Percentiles rank a stretch among this genome's conserved stretches.
These are phyloP conservation scores for Hydropotes inermis DNA, from an alignment of 2,113 vertebrate species.

Conservation along the genomic window DNA sequence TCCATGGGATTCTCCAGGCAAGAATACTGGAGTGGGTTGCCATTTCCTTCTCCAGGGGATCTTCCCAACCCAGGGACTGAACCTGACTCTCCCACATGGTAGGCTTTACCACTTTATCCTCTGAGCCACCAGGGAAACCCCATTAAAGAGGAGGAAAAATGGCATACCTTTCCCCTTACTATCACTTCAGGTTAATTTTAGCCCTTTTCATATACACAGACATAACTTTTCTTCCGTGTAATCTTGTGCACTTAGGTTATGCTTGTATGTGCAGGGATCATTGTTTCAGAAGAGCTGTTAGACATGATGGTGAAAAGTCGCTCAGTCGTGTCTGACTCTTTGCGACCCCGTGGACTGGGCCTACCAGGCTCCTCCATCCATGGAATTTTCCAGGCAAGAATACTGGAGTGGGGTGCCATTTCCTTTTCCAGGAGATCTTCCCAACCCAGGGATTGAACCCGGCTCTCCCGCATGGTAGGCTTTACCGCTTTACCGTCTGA, in stretches of 20 bases:
- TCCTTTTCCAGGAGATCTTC: neutral
- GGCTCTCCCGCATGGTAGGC: neutral
- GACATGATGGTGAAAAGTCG: neutral
- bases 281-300: neutral
- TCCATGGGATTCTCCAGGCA: no score
- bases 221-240: neutral
- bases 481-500: neutral
- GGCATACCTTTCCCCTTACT: neutral
- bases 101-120: no score
- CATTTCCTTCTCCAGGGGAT: no score
- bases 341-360: neutral
- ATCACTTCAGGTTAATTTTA: neutral
- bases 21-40: no score
- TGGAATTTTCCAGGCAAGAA: neutral
- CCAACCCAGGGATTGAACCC: neutral
- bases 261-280: accelerated
- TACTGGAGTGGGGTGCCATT: neutral
- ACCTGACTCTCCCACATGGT: no score
- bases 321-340: accelerated
- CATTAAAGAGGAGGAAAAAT: neutral
- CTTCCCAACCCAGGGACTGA: no score
- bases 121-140: no score
- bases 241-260: neutral
- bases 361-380: neutral
- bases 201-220: neutral